A percentile compares a stretch with the other conserved stretches of the same genome.
phyloP scores from a whole-genome alignment of 2,888 invertebrate species.

The Caenorhabditis sp. region DNA sequence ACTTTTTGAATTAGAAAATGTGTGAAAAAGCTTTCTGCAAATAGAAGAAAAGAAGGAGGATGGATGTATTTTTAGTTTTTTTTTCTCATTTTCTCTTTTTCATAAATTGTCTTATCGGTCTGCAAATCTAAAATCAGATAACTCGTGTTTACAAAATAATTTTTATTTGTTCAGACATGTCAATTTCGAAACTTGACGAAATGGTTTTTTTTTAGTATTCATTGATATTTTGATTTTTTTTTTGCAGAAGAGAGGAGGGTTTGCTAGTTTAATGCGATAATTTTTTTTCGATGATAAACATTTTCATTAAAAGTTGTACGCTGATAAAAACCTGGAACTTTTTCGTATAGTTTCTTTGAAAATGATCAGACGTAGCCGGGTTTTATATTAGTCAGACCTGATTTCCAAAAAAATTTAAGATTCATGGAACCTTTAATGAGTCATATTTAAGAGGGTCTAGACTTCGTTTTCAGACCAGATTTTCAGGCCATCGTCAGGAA shows the following conservation, averaged over 20 bases:
- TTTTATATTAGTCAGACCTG: too few relatives aligned
- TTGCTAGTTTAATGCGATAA: not conserved
- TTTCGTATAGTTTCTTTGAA: too few relatives aligned
- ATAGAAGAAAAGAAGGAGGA: not conserved
- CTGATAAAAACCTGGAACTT: too few relatives aligned
- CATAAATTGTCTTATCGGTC: not conserved
- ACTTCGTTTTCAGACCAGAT: too few relatives aligned
- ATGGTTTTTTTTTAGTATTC: not conserved
- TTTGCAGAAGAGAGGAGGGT: too few relatives aligned
- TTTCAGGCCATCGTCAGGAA: too few relatives aligned
- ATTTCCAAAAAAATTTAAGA: too few relatives aligned
- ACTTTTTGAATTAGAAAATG: not conserved
- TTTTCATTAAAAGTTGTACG: conserved; percentile 2
- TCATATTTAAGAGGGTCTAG: too few relatives aligned
- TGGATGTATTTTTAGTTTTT: conserved; percentile 1
- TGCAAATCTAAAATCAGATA: not conserved
- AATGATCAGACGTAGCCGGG: too few relatives aligned
- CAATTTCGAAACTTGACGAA: conserved; percentile 3
- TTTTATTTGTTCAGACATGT: conserved; percentile 3
- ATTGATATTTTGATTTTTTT: not conserved
- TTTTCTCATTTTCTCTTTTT: too few relatives aligned
- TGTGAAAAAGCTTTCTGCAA: not conserved
- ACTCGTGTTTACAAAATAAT: not conserved
- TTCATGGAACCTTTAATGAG: too few relatives aligned
- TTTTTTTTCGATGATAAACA: not conserved